Base-by-base conservation (phyloP, 2,888 invertebrate species). In the Fragum sueziense region DNA sequence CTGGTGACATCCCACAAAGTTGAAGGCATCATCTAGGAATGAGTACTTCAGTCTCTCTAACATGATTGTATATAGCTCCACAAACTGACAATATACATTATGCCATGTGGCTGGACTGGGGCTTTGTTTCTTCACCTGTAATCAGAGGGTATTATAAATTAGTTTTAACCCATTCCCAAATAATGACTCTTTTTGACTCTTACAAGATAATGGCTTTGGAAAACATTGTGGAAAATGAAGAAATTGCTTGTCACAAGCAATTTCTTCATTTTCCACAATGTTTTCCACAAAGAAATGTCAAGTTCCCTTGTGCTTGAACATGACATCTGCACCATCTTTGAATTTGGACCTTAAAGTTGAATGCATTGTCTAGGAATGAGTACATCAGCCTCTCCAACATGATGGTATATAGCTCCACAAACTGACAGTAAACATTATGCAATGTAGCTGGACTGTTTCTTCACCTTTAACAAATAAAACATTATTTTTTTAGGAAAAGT, bases 341-440 rank as follows among this genome's bases (percentile, higher is more conserved):
- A n/a, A n/a, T n/a, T n/a, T n/a, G n/a, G n/a, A n/a, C 93, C 20
- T 92, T 89, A 79, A 93, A 92, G 85, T 92, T 91, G 75, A 93
- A 87, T 27, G 92, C 90, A 78, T 93, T 92, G 72, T 93, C 90
- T n/a, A 93, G 88, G 86, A 93, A 93, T 51, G 91, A 91, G 86
- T 91, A 91, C 22, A 89, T 87, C 29, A 93, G 87, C 2, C 89
- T 88, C 14, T 85, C 73, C 67, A 93, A 86, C 84, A 93, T 77
- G 14, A 87, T 85, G 22, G 91, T 86, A 65, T 91, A 90, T 33
- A 93, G 88, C 59, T 90, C 89, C 33, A 93, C 65, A 75, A 89
- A 87, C 29, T 90, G 87, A 79, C 91, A 90, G 82, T 92, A 93
- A 4, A 93, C 87, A 4, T 82, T 84, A 22, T 85, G 84, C 91